These are phyloP conservation scores for Zygaena filipendulae DNA, from an alignment of 2,888 invertebrate genomes.

Conservation along the genomic window DNA sequence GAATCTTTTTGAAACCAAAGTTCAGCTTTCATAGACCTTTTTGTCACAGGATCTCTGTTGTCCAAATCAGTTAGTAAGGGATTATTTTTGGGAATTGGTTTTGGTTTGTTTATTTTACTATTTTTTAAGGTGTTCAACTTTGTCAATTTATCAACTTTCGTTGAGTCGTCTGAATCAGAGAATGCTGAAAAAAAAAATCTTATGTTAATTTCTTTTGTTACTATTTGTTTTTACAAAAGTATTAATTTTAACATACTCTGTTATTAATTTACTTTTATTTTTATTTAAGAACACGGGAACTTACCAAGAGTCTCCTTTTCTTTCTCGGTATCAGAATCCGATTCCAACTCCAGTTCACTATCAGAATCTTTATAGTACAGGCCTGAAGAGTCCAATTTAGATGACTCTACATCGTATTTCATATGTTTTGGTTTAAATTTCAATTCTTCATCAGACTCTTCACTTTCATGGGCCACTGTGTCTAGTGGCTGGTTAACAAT, in stretches of 20 bases:
- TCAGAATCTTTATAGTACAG: slow-evolving; percentile 75
- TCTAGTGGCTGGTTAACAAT: slow-evolving; percentile 74
- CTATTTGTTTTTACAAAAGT: too few relatives aligned
- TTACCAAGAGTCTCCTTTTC: slow-evolving; percentile 69
- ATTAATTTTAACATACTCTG: slow-evolving; percentile 2
- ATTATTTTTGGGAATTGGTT: slow-evolving; percentile 55
- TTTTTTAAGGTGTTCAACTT: slow-evolving; percentile 49
- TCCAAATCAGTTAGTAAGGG: slow-evolving; percentile 86
- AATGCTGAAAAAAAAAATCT: slow-evolving; percentile 62
- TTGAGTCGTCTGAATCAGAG: slow-evolving; percentile 71
- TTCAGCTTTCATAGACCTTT: slow-evolving; percentile 81
- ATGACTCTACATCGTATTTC: slow-evolving; percentile 73
- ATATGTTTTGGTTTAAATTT: slow-evolving; percentile 63
- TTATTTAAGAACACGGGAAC: not conserved
- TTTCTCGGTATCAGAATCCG: slow-evolving; percentile 62
- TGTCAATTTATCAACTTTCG: slow-evolving; percentile 45
- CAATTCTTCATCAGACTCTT: slow-evolving; percentile 70
- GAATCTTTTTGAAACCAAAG: slow-evolving; percentile 89
- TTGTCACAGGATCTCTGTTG: slow-evolving; percentile 77
- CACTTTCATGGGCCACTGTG: slow-evolving; percentile 72
- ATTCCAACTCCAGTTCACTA: slow-evolving; percentile 71
- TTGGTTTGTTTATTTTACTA: slow-evolving; percentile 30
- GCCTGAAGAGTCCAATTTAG: slow-evolving; percentile 76
- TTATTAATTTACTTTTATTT: slow-evolving; percentile 1
- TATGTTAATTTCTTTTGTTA: too few relatives aligned